Conservation (phyloP, 2,797 vertebrate species). For the Acanthurus tractus region DNA sequence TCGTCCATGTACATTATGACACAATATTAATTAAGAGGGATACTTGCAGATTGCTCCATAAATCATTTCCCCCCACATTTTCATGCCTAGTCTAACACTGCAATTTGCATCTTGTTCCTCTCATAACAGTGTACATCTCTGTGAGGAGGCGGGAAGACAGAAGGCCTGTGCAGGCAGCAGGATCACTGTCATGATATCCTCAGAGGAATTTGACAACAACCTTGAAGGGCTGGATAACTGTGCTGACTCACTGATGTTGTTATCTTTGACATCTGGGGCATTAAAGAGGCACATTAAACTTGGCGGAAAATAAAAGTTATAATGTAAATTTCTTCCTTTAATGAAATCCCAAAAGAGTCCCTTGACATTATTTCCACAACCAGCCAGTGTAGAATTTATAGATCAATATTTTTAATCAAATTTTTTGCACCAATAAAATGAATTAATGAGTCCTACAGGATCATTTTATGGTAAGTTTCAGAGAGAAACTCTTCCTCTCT, state of each 20-base stretch:
- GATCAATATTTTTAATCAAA: neutral
- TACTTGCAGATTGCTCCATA: slow-evolving; percentile 68
- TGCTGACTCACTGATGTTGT: slow-evolving; percentile 64
- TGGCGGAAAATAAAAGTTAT: slow-evolving; percentile 44
- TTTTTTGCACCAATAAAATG: slow-evolving; percentile 21
- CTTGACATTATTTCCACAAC: slow-evolving; percentile 23
- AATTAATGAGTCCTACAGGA: neutral
- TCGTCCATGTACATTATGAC: slow-evolving; percentile 52
- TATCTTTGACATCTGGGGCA: slow-evolving; percentile 51
- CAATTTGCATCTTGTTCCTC: slow-evolving; percentile 73
- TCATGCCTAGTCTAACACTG: slow-evolving; percentile 63
- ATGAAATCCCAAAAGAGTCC: slow-evolving; percentile 10
- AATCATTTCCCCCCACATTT: slow-evolving; percentile 68
- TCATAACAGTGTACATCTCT: slow-evolving; percentile 54
- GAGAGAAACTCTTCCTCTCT: neutral
- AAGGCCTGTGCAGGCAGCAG: slow-evolving; percentile 35
- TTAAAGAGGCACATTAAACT: slow-evolving; percentile 31
- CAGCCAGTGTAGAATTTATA: neutral
- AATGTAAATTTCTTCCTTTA: slow-evolving; percentile 37
- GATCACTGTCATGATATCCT: slow-evolving; percentile 50
- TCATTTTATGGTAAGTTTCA: neutral
- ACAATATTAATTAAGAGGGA: slow-evolving; percentile 73
- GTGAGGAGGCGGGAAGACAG: slow-evolving; percentile 42
- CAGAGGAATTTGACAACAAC: slow-evolving; percentile 49
- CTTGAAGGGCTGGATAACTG: slow-evolving; percentile 46